Conservation (phyloP, 1,140 invertebrate species). For the Nephotettix cincticeps region DNA sequence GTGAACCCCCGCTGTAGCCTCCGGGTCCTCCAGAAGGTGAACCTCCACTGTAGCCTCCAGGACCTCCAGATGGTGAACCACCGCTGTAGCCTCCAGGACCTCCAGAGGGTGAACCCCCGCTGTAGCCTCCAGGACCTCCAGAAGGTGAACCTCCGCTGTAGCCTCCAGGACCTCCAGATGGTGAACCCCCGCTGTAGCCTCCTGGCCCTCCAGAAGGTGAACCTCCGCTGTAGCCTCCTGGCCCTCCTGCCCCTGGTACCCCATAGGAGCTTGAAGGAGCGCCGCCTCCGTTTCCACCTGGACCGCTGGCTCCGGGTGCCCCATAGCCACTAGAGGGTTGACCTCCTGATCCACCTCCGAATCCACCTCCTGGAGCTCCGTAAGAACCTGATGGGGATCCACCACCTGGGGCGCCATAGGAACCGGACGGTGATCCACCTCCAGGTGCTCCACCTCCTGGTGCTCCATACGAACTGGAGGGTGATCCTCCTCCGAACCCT, state of each 20-base stretch:
- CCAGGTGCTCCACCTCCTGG: constrained; percentile 32
- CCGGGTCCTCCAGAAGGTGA: constrained; percentile 35
- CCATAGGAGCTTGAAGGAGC: background rate
- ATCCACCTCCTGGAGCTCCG: constrained; percentile 34
- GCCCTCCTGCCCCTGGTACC: constrained; percentile 35
- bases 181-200: constrained; percentile 37
- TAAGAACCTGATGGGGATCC: constrained; percentile 48
- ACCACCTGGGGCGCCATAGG: constrained; percentile 16
- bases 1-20: background rate
- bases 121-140: constrained; percentile 32
- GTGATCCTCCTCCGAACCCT: constrained; percentile 26
- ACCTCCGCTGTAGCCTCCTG: constrained; percentile 32
- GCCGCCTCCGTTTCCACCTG: background rate
- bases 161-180: constrained; percentile 29
- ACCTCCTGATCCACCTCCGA: constrained; percentile 32
- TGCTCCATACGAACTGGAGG: constrained; percentile 39
- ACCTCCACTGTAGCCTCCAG: constrained; percentile 36
- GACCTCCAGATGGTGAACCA: constrained; percentile 38
- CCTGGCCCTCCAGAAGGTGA: constrained; percentile 26
- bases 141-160: constrained; percentile 35
- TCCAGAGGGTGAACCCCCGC: constrained; percentile 21
- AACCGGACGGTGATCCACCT: constrained; percentile 39
- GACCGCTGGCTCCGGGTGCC: constrained; percentile 4
- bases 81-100: constrained; percentile 28
- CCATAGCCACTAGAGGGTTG: background rate